Evolutionary conservation across 1,140 invertebrate species (phyloP), one percentile per base, ranked within the genome.

Genomic region (Dryas iulia): DNA sequence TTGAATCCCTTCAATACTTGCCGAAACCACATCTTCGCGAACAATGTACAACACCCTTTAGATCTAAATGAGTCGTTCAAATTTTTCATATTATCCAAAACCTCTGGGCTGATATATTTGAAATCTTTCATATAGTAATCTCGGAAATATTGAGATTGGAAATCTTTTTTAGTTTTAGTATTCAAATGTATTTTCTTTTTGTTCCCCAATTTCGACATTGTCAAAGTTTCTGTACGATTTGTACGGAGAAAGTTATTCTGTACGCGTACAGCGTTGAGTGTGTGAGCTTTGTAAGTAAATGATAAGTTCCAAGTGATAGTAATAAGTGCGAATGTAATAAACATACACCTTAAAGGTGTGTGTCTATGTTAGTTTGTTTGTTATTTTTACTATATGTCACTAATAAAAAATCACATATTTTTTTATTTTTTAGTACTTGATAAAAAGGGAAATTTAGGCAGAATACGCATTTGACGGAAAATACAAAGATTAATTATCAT

Each of bases 41-140:
- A 69, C 64, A 79, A 74, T 78, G 67, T 73, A 30, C 71, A 67
- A 62, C 63, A 58, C 8, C 56, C 69, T 66, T 59, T 69, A 7
- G 47, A 24, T 77, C 64, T 73, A 67, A 74, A 61, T 25, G 53
- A 56, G 25, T 57, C 72, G 21, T 70, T 74, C 30, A 35, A 25
- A 56, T 71, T 76, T 52, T 72, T 77, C 25, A 56, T 74, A 12
- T 54, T 73, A 5, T 66, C 66, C n/a, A 81, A 26, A 21, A 68
- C 70, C 60, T 84, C 71, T 3, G 84, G 83, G 35, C 81, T 79
- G 21, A 90, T 73, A 63, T 89, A 87, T 67, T 84, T 77, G 35
- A 83, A 88, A 52, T 90, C 87, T 59, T 87, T 90, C 10, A 83
- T 30, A 31, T 90, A 90, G 68, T 75, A 84, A 71, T 87, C 81